Evolutionary conservation across 2,797 vertebrate genomes (phyloP), one percentile per base, ranked within the genome.

Genomic region (Delichon dasypus): DNA sequence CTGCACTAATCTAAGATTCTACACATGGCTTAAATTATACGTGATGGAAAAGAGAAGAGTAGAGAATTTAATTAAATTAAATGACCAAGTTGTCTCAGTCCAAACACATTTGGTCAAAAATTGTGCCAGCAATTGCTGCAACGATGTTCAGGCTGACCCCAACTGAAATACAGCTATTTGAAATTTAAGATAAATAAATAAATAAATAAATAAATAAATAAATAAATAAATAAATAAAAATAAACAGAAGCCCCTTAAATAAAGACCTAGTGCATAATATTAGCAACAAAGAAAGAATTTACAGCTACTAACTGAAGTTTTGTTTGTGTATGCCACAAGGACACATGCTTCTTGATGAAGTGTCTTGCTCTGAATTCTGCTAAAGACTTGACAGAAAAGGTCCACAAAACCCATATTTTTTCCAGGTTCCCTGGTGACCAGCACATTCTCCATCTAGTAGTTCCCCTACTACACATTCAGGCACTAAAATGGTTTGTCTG

Each of bases 21-120:
- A 53, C 47, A 88, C 40, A 22, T 21, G 30, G 38, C 27, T 85
- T 75, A 66, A 50, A 51, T 94, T 85, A 51, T 62, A 55, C 10
- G 19, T 71, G 44, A 94, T 57, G 16, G 30, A 48, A 88, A 80
- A 72, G 54, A 80, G 54, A 73, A 61, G 55, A 81, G 79, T 53
- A 84, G 55, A 78, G 55, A 94, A 77, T 93, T 70, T 91, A 93
- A 95, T 96, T 91, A 86, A 95, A 94, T 91, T 89, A 85, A 92
- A 92, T 75, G 21, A 89, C 62, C 53, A 84, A 70, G 60, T 88
- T 81, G 70, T 93, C 66, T 94, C 55, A 74, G 38, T 91, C 65
- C 92, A 91, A 89, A 91, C 36, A 60, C 44, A 42, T 78, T 94
- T 64, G 58, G 64, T 93, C 85, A 81, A 84, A 74, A 89, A 60